phyloP scores from a whole-genome alignment of 2,113 vertebrate species.

The Tachycineta bicolor region DNA sequence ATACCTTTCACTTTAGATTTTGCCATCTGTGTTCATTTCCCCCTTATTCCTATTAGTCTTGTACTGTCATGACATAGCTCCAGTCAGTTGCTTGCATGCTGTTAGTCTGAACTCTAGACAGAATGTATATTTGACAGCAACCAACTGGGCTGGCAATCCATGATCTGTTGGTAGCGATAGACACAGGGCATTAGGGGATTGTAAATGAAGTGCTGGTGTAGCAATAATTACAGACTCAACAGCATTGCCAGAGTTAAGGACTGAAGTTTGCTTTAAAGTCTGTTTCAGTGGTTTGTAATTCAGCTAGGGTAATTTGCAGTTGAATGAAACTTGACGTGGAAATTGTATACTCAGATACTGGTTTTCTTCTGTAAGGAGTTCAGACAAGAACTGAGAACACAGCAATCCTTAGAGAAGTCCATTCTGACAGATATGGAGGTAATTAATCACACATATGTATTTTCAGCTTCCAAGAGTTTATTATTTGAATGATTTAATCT shows the following conservation, averaged over 20 bases:
- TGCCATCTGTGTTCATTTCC: neutral
- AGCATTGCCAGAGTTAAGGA: neutral
- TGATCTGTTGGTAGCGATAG: neutral
- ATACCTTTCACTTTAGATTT: neutral
- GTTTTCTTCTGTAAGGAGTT: slow-evolving; percentile 15
- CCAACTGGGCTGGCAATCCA: neutral
- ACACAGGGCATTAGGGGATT: neutral
- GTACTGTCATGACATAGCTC: neutral
- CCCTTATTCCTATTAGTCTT: neutral
- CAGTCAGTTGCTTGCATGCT: neutral
- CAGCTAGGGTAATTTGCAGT: neutral
- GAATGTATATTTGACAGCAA: neutral
- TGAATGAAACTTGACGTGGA: neutral
- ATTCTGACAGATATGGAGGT: neutral
- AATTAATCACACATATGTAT: neutral
- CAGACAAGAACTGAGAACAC: neutral
- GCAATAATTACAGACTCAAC: slow-evolving; percentile 15
- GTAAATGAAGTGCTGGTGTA: neutral
- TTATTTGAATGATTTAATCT: neutral
- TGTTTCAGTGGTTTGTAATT: neutral
- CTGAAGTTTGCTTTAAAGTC: neutral
- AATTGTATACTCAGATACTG: neutral
- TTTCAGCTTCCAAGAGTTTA: neutral
- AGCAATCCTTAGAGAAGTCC: neutral
- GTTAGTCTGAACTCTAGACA: neutral